Percentiles rank a stretch among this genome's conserved stretches.
Conservation (phyloP, 1,140 invertebrate genomes). For the Aphidius gifuensis region DNA sequence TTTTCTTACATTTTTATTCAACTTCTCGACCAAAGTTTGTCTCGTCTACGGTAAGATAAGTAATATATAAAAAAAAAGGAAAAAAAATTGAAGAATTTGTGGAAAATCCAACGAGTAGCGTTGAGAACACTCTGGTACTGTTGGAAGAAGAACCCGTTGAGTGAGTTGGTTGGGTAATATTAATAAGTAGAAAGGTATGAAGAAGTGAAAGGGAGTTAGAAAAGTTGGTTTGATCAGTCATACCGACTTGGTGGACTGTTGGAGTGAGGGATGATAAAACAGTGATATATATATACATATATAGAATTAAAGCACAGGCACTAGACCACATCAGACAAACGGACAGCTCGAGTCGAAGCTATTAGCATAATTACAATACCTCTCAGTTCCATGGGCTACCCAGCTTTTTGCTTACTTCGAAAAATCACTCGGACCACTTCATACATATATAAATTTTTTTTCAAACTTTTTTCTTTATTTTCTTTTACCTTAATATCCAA, state of each 20-base stretch:
- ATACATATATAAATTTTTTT: neutral
- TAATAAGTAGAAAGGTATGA: constrained; percentile 38
- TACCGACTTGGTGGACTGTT: constrained; percentile 20
- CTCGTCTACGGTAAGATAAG: constrained; percentile 10
- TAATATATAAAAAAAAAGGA: constrained; percentile 6
- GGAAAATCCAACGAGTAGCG: constrained; percentile 4
- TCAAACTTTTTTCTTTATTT: neutral
- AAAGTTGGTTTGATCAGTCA: constrained; percentile 54
- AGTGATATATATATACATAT: neutral
- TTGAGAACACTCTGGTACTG: constrained; percentile 8
- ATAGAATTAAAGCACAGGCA: constrained; percentile 32
- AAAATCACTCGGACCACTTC: constrained; percentile 23
- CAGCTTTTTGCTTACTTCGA: constrained; percentile 54
- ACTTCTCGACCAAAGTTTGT: constrained; percentile 8
- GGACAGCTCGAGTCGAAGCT: constrained; percentile 45
- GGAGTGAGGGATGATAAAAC: neutral
- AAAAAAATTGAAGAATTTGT: constrained; percentile 3
- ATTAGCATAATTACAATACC: constrained; percentile 58
- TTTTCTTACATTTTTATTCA: neutral
- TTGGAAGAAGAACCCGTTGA: constrained; percentile 8
- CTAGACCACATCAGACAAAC: constrained; percentile 51
- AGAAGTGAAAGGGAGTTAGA: constrained; percentile 16
- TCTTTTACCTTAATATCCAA: constrained; percentile 48
- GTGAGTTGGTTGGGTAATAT: constrained; percentile 39
- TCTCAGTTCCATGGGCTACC: constrained; percentile 29